phyloP scores from a whole-genome alignment of 2,113 vertebrate species.

The Rousettus leschenaultii region DNA sequence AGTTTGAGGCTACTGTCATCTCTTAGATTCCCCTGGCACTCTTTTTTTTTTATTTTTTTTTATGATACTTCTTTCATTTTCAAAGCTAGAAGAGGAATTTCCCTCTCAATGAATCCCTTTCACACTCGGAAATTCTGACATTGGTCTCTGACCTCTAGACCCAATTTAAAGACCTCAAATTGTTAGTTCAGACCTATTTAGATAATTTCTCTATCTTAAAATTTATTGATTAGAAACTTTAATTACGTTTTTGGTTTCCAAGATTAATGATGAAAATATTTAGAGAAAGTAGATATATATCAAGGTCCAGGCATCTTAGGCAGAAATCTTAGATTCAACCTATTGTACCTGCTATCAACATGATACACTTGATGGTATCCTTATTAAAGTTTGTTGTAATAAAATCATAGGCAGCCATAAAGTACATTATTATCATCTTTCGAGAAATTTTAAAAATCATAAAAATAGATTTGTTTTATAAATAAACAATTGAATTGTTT shows the following conservation, averaged over 20 bases:
- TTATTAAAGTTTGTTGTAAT: not conserved
- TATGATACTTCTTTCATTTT: not conserved
- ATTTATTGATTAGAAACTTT: not conserved
- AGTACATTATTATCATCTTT: not conserved
- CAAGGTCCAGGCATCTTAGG: not conserved
- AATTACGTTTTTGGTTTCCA: not conserved
- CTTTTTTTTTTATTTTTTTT: not conserved
- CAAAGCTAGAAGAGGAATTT: not conserved
- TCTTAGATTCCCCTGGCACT: not conserved
- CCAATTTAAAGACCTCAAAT: not conserved
- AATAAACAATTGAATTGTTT: not conserved
- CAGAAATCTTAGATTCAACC: not conserved
- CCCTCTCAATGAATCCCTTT: not conserved
- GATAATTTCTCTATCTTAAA: not conserved
- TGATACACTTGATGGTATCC: not conserved
- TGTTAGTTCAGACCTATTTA: not conserved
- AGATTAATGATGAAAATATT: not conserved
- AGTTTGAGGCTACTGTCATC: not conserved
- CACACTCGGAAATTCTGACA: not conserved
- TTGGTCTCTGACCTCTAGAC: no score
- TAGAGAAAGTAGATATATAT: not conserved
- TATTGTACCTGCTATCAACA: not conserved
- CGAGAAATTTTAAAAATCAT: not conserved
- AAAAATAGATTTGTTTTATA: not conserved
- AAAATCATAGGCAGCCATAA: not conserved